phyloP scores from a whole-genome alignment of 2,113 vertebrate species.

The Telmatochromis bifrenatus region DNA sequence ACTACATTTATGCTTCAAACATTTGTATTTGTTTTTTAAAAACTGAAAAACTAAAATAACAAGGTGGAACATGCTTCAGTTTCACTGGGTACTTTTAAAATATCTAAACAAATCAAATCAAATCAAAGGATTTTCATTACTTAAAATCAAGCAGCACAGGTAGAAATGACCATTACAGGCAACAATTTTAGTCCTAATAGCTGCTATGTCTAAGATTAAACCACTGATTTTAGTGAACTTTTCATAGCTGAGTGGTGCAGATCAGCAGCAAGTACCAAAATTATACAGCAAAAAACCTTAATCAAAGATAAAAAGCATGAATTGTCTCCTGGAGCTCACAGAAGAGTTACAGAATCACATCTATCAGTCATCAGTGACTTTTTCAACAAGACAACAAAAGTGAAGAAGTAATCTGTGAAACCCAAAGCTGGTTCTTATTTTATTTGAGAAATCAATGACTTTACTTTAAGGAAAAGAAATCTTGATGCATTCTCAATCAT shows the following conservation, averaged over 20 bases:
- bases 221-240: conserved; percentile 37
- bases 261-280: conserved; percentile 44
- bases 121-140: background rate
- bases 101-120: conserved; percentile 35
- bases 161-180: conserved; percentile 39
- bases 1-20: background rate
- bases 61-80: background rate
- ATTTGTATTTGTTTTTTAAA: background rate
- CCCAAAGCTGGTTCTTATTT: background rate
- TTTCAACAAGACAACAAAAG: background rate
- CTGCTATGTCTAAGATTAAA: conserved; percentile 49
- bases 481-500: background rate
- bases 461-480: background rate
- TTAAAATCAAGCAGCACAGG: conserved; percentile 27
- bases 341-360: background rate
- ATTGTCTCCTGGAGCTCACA: conserved; percentile 3
- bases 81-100: background rate
- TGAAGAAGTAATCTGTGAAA: background rate
- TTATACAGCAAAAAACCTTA: conserved; percentile 11
- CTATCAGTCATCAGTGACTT: background rate
- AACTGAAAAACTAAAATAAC: background rate
- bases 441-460: background rate
- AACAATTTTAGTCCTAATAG: conserved; percentile 43
- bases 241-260: conserved; percentile 23
- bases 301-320: conserved; percentile 36